Evolutionary conservation across 2,888 invertebrate species (phyloP).

Genomic region (Meteorus colon): DNA sequence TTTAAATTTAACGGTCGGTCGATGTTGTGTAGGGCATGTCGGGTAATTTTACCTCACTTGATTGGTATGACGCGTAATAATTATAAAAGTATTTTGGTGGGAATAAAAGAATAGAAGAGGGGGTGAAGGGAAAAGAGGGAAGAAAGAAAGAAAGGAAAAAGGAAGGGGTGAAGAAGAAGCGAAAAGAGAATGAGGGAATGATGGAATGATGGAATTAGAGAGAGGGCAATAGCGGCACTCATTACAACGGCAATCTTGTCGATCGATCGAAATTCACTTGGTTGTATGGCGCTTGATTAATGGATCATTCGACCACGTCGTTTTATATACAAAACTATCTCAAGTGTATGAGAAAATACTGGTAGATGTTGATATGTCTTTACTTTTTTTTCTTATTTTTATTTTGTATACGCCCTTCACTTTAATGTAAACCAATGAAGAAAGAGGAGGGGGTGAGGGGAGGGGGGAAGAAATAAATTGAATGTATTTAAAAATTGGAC

Average conservation of each 20-base stretch:
- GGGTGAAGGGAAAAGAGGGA: background rate
- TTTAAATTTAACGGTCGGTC: constrained; percentile 41
- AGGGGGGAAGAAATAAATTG: background rate
- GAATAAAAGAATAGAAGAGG: background rate
- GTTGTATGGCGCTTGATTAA: constrained; percentile 65
- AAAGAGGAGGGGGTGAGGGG: background rate
- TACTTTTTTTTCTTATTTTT: background rate
- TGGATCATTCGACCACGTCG: constrained; percentile 59
- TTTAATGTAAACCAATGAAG: background rate
- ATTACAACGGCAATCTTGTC: constrained; percentile 68
- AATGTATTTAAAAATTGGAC: no score
- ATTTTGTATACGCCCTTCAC: background rate
- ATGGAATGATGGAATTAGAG: constrained; percentile 24
- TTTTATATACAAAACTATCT: background rate
- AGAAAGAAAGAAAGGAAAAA: no score
- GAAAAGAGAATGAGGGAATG: background rate
- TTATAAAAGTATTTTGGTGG: background rate
- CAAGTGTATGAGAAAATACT: constrained; percentile 7
- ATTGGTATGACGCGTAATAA: background rate
- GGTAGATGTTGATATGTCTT: background rate
- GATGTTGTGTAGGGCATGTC: constrained; percentile 15
- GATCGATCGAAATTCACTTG: constrained; percentile 63
- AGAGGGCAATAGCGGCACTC: constrained; percentile 56
- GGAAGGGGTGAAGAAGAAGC: no score
- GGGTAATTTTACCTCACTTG: background rate